Evolutionary conservation across 1,140 invertebrate species (phyloP), one percentile per base, ranked within the genome.

Genomic region (Atta texana): DNA sequence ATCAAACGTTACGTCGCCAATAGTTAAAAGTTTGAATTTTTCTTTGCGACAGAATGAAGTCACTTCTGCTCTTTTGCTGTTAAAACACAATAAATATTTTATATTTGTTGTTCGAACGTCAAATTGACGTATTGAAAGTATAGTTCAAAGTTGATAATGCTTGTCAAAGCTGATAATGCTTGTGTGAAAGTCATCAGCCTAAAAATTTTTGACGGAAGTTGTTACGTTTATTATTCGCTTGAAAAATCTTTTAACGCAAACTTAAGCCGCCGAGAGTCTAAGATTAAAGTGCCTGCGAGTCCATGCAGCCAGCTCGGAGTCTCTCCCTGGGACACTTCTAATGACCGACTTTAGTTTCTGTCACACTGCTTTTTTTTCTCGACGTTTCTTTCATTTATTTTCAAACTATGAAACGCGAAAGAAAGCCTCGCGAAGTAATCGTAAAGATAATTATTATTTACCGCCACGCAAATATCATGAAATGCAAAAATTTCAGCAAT

Each of bases 251-350:
- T 89, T 88, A 90, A 88, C 85, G 89, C 82, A 72, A 90, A 89
- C 88, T 93, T 89, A 92, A 93, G 91, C 92, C 89, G 90, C 91
- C 88, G 90, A 78, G 88, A 91, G 89, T 89, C 89, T 88, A 91
- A 94, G 92, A 94, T 93, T 93, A 93, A 93, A 93, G 92, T 92
- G 87, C 86, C 89, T 89, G 89, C 85, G 89, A 91, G 85, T 76
- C 63, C 71, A 69, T 87, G 88, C 66, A 88, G 84, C 90, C 92
- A 86, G 75, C 72, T 91, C 92, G 91, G 88, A 89, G 75, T 71
- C 18, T 14, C 87, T 87, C 89, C 87, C 88, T 55, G 39, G 90
- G 59, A 87, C 89, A 92, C 89, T 92, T 89, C 88, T 91, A 93
- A 93, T 91, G 87, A 91, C 89, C 89, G 81, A 80, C 68, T 78